A percentile compares a stretch with the other conserved stretches of the same genome.
Evolutionary conservation across 2,888 invertebrate species (phyloP).

Genomic region (Pomacea canaliculata): DNA sequence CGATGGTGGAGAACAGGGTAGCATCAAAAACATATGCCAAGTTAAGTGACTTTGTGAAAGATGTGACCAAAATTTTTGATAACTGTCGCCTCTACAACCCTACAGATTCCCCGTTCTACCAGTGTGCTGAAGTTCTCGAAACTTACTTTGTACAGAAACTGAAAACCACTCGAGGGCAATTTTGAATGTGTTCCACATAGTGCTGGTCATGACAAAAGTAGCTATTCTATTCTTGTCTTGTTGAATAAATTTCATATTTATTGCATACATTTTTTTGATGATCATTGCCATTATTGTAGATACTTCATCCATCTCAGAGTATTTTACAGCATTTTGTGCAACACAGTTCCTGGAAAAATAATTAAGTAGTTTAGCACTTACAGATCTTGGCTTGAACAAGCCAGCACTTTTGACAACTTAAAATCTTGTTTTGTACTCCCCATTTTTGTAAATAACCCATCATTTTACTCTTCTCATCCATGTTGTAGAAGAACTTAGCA

Average conservation of each 20-base stretch:
- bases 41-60: conserved; percentile 94
- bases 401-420: too few relatives aligned
- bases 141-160: conserved; percentile 80
- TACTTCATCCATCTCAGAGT: too few relatives aligned
- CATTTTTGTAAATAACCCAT: background rate
- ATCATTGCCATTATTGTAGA: too few relatives aligned
- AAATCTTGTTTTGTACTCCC: too few relatives aligned
- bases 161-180: conserved; percentile 48
- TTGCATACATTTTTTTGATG: conserved; percentile 10
- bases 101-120: conserved; percentile 93
- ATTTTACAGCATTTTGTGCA: too few relatives aligned
- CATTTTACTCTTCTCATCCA: conserved; percentile 14
- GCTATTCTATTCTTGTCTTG: background rate
- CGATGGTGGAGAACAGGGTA: conserved; percentile 86
- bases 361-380: too few relatives aligned
- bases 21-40: conserved; percentile 85
- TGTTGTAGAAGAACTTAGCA: conserved; percentile 27
- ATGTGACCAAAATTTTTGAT: conserved; percentile 98
- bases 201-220: conserved; percentile 10
- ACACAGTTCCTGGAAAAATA: too few relatives aligned
- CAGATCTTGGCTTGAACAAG: too few relatives aligned
- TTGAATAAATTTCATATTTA: conserved; percentile 24
- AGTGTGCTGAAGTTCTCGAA: conserved; percentile 95
- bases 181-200: conserved; percentile 13
- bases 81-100: conserved; percentile 98